Evolutionary conservation across 2,888 invertebrate genomes (phyloP), one percentile per base, ranked within the genome.

Genomic region (Leucophora obtusa): DNA sequence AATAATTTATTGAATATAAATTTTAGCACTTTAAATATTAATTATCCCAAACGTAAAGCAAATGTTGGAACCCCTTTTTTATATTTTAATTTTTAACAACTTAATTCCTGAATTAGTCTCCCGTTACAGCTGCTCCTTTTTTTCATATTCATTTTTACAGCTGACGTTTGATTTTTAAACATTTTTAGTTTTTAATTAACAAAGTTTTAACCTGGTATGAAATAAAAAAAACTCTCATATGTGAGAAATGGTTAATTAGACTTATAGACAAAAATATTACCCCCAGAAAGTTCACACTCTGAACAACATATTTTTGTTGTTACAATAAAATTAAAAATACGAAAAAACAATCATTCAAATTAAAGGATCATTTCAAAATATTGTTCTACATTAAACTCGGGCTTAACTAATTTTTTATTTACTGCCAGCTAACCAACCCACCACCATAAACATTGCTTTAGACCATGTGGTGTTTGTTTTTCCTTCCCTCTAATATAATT

Each of bases 241-340:
- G n/a, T n/a, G 43, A 43, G 14, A 47, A 47, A 2, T 47, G 6
- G 43, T 47, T 47, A 47, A n/a, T 47, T 47, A 47, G 9, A 6
- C 14, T 43, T 14, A 11, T 43, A 47, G n/a, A 14, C 4, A 47
- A 6, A n/a, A 47, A 14, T 10, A 47, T 47, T n/a, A 47, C n/a
- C 43, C 43, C n/a, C n/a, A 14, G n/a, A 47, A 47, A 47, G 43
- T 47, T 47, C 43, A 47, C 43, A 47, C 43, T 47, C 43, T n/a
- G 0, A 47, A 47, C 43, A n/a, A 47, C 14, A 47, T n/a, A 47
- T 47, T 47, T n/a, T 47, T 14, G 6, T 14, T 47, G 6, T 47
- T n/a, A n/a, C n/a, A n/a, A n/a, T n/a, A 47, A 38, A 38, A 38
- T 11, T 3, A 38, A 35, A 35, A 35, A 35, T 24, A 24, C 24